These are phyloP conservation scores for Diglossa cyanea DNA, from an alignment of 2,797 vertebrate species.

Conservation along the genomic window DNA sequence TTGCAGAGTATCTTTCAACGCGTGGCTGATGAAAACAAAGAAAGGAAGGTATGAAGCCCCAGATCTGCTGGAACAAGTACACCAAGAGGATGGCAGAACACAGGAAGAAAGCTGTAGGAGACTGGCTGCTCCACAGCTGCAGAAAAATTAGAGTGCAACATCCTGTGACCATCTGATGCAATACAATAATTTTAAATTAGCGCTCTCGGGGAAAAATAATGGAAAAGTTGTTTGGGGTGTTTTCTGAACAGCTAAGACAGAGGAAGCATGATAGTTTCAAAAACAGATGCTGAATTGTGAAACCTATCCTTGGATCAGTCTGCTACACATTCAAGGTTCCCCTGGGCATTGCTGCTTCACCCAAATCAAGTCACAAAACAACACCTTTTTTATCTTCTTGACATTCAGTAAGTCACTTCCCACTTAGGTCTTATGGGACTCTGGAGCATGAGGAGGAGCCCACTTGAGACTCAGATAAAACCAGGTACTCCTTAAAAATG, in stretches of 20 bases:
- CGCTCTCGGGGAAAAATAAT: not conserved
- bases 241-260: not conserved
- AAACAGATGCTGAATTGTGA: not conserved
- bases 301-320: not conserved
- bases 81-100: not conserved
- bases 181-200: not conserved
- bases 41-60: not conserved
- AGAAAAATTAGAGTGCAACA: not conserved
- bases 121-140: not conserved
- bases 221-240: not conserved
- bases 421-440: not conserved
- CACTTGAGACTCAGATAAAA: not conserved
- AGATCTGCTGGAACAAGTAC: not conserved
- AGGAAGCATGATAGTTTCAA: not conserved
- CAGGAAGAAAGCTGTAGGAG: not conserved
- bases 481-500: not conserved
- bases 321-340: not conserved
- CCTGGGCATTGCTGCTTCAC: not conserved
- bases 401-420: not conserved
- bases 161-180: not conserved
- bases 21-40: not conserved
- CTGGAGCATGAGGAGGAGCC: not conserved
- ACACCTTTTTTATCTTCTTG: not conserved
- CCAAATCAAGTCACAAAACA: not conserved
- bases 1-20: not conserved